Conservation (phyloP, 2,888 invertebrate species). For the Tetramorium bicarinatum region DNA sequence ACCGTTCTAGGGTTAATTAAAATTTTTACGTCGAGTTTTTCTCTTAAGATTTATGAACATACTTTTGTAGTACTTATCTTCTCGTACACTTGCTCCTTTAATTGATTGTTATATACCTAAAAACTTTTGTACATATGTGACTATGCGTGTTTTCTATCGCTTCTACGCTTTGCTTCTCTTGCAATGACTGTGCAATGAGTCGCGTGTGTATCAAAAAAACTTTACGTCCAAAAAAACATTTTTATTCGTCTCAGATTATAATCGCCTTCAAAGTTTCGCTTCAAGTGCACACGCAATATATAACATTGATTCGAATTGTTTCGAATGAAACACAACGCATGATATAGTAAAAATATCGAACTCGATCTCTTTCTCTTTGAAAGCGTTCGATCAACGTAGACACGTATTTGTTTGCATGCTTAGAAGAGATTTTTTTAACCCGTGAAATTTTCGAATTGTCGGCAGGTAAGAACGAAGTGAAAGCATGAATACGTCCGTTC, state of each 20-base stretch:
- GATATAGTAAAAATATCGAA: conserved; percentile 51
- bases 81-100: not conserved
- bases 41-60: not conserved
- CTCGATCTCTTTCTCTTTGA: conserved; percentile 16
- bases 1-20: not conserved
- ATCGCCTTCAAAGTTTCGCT: conserved; percentile 12
- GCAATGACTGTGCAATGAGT: not conserved
- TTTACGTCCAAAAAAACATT: not conserved
- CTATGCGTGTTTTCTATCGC: conserved; percentile 70
- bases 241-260: not conserved
- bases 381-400: conserved; percentile 20
- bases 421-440: not conserved
- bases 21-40: conserved; percentile 1
- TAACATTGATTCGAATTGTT: conserved; percentile 40
- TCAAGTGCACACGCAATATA: conserved; percentile 6
- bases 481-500: conserved; percentile 55
- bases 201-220: not conserved
- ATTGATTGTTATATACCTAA: conserved; percentile 10
- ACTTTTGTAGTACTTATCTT: not conserved
- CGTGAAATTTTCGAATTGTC: not conserved
- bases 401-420: conserved; percentile 21
- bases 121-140: conserved; percentile 60
- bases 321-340: conserved; percentile 66
- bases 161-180: conserved; percentile 18
- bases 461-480: conserved; percentile 66